Percentiles rank a stretch among this genome's conserved stretches.
Evolutionary conservation across 92 coral and sea anemone species (phyloP).

Genomic region (Heteractis magnifica): DNA sequence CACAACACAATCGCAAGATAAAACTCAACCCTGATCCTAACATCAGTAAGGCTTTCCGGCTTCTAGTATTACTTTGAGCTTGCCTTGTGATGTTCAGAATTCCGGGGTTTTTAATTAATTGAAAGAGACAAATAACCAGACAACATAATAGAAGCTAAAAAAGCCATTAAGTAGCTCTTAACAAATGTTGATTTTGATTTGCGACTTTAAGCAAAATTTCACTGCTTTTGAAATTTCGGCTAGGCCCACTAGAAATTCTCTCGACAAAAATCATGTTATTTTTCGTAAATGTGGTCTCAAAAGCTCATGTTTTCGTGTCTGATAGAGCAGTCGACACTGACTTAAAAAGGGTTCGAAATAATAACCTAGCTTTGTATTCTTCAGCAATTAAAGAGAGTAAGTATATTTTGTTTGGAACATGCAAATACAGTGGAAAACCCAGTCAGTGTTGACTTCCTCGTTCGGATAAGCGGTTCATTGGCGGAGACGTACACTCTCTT

Average conservation of each 20-base stretch:
- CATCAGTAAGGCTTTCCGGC: neutral
- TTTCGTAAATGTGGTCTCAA: no score
- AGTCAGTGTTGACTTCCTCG: neutral
- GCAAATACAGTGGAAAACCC: no score
- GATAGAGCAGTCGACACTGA: neutral
- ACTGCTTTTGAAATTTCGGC: neutral
- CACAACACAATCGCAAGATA: neutral
- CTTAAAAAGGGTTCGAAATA: neutral
- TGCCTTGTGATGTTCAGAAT: neutral
- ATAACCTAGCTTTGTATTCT: neutral
- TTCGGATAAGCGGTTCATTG: neutral
- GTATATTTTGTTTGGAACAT: neutral
- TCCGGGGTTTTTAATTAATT: neutral
- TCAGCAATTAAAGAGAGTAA: neutral
- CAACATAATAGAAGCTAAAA: neutral
- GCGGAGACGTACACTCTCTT: neutral
- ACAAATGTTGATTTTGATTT: neutral
- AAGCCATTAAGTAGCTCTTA: neutral
- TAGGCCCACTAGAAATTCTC: neutral
- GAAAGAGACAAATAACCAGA: neutral
- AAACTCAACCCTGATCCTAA: neutral
- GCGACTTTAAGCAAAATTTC: neutral
- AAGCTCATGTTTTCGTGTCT: neutral
- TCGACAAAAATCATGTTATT: neutral
- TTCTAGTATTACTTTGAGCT: neutral